A percentile compares a stretch with the other conserved stretches of the same genome.
Evolutionary conservation across 2,888 invertebrate species (phyloP).

Genomic region (Macrosoma leucophasiata): DNA sequence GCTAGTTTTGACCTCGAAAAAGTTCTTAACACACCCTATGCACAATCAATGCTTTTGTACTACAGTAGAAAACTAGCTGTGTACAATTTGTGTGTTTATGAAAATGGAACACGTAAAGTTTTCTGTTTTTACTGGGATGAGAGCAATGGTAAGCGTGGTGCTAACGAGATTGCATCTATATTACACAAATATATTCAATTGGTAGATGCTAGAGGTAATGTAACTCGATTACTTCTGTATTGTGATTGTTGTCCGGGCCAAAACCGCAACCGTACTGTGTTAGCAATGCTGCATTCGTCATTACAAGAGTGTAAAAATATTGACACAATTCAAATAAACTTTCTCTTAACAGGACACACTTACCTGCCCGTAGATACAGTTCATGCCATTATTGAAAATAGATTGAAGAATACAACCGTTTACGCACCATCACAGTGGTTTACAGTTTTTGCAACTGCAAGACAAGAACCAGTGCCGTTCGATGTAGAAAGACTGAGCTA

Average conservation of each 20-base stretch:
- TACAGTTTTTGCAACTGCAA: constrained; percentile 27
- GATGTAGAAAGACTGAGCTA: constrained; percentile 19
- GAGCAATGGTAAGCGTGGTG: too few species aligned
- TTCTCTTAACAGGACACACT: constrained; percentile 33
- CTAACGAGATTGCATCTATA: too few species aligned
- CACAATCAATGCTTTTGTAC: constrained; percentile 6
- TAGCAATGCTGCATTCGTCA: constrained; percentile 15
- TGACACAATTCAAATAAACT: constrained; percentile 26
- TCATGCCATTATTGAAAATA: too few species aligned
- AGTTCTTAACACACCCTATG: constrained; percentile 13
- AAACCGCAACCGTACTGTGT: constrained; percentile 5
- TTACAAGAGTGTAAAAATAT: constrained; percentile 24
- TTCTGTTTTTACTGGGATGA: too few species aligned
- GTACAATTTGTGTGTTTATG: constrained; percentile 12
- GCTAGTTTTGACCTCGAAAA: too few species aligned
- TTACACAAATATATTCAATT: too few species aligned
- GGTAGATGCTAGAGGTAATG: too few species aligned
- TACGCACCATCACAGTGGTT: constrained; percentile 35
- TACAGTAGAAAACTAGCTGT: constrained; percentile 10
- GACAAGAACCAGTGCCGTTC: constrained; percentile 23
- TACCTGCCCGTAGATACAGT: constrained; percentile 37
- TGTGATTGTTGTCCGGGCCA: constrained; percentile 10
- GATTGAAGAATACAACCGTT: constrained; percentile 28
- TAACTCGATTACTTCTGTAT: constrained; percentile 5
- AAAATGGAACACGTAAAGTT: too few species aligned